These are phyloP conservation scores for Clarias batrachus DNA, from an alignment of 2,113 vertebrate species.

Conservation along the genomic window DNA sequence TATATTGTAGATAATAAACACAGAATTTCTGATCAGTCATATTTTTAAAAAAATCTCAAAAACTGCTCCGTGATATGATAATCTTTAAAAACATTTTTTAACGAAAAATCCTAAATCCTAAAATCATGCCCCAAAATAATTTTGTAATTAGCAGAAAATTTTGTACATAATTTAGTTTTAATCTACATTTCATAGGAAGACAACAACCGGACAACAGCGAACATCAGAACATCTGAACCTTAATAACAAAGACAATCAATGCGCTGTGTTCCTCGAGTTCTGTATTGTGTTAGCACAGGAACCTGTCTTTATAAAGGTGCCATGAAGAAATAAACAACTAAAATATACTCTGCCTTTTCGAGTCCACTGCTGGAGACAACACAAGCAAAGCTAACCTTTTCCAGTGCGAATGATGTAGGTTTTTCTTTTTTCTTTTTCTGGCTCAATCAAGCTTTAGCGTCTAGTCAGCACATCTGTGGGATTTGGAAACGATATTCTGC, in stretches of 20 bases:
- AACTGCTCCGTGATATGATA: not conserved
- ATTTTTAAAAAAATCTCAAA: not conserved
- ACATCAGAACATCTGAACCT: slow-evolving; percentile 5
- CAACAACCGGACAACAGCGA: not conserved
- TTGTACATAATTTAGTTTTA: not conserved
- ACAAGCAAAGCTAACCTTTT: slow-evolving; percentile 22
- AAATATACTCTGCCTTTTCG: not conserved
- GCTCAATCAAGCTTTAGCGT: not conserved
- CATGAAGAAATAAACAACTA: not conserved
- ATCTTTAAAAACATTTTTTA: not conserved
- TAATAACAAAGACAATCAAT: slow-evolving; percentile 10
- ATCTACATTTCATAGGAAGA: not conserved
- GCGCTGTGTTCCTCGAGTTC: not conserved
- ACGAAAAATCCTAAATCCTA: not conserved
- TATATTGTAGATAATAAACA: not conserved
- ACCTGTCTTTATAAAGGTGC: not conserved
- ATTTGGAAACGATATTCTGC: not conserved
- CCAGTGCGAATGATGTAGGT: not conserved
- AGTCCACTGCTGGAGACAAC: not conserved
- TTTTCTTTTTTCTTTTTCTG: not conserved
- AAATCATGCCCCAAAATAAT: not conserved
- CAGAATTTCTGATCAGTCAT: not conserved
- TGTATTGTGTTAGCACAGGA: slow-evolving; percentile 1
- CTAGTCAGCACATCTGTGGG: slow-evolving; percentile 4
- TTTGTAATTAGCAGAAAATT: not conserved